Evolutionary conservation across 2,888 invertebrate genomes (phyloP), one percentile per base, ranked within the genome.

Genomic region (Papilio demoleus): DNA sequence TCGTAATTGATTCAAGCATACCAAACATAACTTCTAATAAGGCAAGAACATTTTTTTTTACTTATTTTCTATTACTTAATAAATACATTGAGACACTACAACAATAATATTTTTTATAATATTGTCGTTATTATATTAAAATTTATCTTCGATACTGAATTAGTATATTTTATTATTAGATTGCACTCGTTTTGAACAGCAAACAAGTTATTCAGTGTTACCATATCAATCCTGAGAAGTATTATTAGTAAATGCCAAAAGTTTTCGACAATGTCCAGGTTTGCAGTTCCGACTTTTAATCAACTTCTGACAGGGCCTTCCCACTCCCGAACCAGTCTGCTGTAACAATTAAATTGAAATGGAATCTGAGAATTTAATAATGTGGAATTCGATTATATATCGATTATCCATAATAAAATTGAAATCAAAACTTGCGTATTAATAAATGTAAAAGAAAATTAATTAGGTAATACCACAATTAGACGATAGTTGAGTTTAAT

Each of bases 401-500:
- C n/a, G n/a, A n/a, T n/a, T n/a, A n/a, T n/a, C n/a, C n/a, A n/a
- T n/a, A n/a, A n/a, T n/a, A n/a, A n/a, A n/a, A n/a, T n/a, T n/a
- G n/a, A n/a, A n/a, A n/a, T n/a, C n/a, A n/a, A n/a, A n/a, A n/a
- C n/a, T n/a, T n/a, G n/a, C n/a, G n/a, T n/a, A n/a, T n/a, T n/a
- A n/a, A n/a, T n/a, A n/a, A n/a, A n/a, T n/a, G n/a, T n/a, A n/a
- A n/a, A n/a, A n/a, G n/a, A n/a, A n/a, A n/a, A n/a, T n/a, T n/a
- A n/a, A n/a, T n/a, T n/a, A n/a, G n/a, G n/a, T n/a, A n/a, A 83
- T 71, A 91, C 92, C 83, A 82, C 68, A 40, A 90, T 81, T 11
- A 83, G 77, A 42, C 90, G 82, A 72, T 89, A 91, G 79, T 91
- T 92, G 69, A 90, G 86, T 77, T 90, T 90, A 72, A 90, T 76